A percentile compares a stretch with the other conserved stretches of the same genome.
Conservation (phyloP, 2,888 invertebrate species). For the Eledona agricola region DNA sequence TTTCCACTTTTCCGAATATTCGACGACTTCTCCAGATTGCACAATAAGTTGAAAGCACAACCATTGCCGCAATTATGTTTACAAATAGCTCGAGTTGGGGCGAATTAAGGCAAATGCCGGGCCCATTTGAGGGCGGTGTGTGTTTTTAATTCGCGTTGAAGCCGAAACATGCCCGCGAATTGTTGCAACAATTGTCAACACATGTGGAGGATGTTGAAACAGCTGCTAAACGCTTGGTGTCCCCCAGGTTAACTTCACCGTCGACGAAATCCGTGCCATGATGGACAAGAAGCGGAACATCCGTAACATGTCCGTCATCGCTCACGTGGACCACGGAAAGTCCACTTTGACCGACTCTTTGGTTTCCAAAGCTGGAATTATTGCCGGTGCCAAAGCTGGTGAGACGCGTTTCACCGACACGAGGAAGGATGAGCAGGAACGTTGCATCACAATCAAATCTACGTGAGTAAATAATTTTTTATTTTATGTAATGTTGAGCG, state of each 20-base stretch:
- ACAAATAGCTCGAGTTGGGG: constrained; percentile 6
- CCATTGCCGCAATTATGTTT: constrained; percentile 12
- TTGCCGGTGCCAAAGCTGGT: constrained; percentile 98
- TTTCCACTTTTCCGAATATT: constrained; percentile 24
- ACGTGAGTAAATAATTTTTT: too few relatives aligned
- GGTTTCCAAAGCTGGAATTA: constrained; percentile 99
- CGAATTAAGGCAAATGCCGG: too few relatives aligned
- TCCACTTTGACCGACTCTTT: constrained; percentile 99
- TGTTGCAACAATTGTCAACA: constrained; percentile 15
- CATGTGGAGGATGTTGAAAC: constrained; percentile 1
- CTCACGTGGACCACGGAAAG: constrained; percentile 99
- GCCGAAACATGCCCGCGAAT: neutral
- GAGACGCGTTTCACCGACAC: constrained; percentile 99
- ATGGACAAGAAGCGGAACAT: constrained; percentile 99
- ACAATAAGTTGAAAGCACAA: constrained; percentile 59
- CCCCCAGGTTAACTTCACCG: constrained; percentile 98
- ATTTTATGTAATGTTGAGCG: too few relatives aligned
- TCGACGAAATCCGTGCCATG: constrained; percentile 99
- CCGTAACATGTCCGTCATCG: constrained; percentile 99
- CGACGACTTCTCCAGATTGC: constrained; percentile 53
- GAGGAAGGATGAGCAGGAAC: constrained; percentile 99
- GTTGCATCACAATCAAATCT: constrained; percentile 96
- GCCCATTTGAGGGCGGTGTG: too few relatives aligned
- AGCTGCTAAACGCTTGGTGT: constrained; percentile 27
- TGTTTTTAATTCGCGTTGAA: constrained; percentile 1